phyloP scores from a whole-genome alignment of 2,113 vertebrate genomes.

The Thunnus thynnus region DNA sequence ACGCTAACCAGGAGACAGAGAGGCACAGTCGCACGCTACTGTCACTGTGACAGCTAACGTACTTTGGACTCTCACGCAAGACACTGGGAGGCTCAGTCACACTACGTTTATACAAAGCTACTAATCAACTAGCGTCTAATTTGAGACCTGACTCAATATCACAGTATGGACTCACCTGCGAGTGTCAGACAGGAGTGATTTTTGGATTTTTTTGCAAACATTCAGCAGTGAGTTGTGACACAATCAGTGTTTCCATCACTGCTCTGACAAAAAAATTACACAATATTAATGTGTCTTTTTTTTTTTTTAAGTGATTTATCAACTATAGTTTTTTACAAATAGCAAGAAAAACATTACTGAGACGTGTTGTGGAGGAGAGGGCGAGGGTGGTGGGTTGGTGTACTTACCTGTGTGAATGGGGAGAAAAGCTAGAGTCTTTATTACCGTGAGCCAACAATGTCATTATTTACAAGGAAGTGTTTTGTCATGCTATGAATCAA shows the following conservation, averaged over 20 bases:
- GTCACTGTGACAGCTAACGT: conserved; percentile 77
- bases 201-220: not conserved
- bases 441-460: conserved; percentile 38
- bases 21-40: conserved; percentile 84
- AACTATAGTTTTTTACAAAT: not conserved
- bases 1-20: conserved; percentile 82
- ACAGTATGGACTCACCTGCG: not conserved
- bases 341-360: not conserved
- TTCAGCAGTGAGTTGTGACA: too few relatives aligned
- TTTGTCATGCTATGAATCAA: conserved; percentile 70
- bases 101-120: conserved; percentile 27
- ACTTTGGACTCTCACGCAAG: conserved; percentile 78
- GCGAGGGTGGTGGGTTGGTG: not conserved
- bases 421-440: conserved; percentile 10
- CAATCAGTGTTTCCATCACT: not conserved
- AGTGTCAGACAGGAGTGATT: not conserved
- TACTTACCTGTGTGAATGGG: conserved; percentile 27
- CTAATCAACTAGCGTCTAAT: conserved; percentile 15
- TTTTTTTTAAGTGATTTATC: not conserved
- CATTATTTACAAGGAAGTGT: conserved; percentile 72
- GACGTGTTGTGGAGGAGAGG: not conserved
- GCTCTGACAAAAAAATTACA: not conserved
- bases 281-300: not conserved
- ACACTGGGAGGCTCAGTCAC: conserved; percentile 54
- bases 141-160: conserved; percentile 10